A percentile compares a stretch with the other conserved stretches of the same genome.
Conservation (phyloP, 2,797 vertebrate species). For the Cuniculus paca region DNA sequence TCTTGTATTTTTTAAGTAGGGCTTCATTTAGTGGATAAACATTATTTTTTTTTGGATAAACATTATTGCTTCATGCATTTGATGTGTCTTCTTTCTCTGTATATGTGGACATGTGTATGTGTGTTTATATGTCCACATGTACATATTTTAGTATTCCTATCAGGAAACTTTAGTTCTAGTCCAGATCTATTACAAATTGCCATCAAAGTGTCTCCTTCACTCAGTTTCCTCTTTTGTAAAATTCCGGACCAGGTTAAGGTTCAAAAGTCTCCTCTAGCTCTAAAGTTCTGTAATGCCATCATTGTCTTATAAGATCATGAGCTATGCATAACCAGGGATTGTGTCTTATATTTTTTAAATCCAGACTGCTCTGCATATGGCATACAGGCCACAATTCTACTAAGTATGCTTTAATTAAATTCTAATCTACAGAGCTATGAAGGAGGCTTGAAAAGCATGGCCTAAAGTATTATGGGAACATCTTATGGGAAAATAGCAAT, state of each 20-base stretch:
- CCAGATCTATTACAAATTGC: not conserved
- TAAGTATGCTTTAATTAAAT: slow-evolving; percentile 65
- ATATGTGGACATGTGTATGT: not conserved
- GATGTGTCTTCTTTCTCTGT: not conserved
- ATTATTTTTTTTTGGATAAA: not conserved
- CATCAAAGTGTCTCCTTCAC: not conserved
- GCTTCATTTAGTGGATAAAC: not conserved
- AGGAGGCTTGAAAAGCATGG: not conserved
- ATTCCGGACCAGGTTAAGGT: not conserved
- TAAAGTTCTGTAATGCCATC: not conserved
- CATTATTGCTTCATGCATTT: not conserved
- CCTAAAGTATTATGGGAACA: not conserved
- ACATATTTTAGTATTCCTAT: not conserved
- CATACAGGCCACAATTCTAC: slow-evolving; percentile 18
- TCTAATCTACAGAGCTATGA: slow-evolving; percentile 45
- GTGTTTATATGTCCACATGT: not conserved
- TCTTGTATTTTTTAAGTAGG: not conserved
- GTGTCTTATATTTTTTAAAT: not conserved
- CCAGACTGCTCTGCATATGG: not conserved
- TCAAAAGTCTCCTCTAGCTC: not conserved
- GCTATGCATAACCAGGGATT: no score
- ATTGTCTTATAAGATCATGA: not conserved
- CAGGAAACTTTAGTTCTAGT: not conserved
- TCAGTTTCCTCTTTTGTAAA: not conserved
- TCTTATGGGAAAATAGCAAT: slow-evolving; percentile 37